Percentiles rank a stretch among this genome's conserved stretches.
phyloP scores from a whole-genome alignment of 1,140 invertebrate species.

The Trichonephila clavipes region DNA sequence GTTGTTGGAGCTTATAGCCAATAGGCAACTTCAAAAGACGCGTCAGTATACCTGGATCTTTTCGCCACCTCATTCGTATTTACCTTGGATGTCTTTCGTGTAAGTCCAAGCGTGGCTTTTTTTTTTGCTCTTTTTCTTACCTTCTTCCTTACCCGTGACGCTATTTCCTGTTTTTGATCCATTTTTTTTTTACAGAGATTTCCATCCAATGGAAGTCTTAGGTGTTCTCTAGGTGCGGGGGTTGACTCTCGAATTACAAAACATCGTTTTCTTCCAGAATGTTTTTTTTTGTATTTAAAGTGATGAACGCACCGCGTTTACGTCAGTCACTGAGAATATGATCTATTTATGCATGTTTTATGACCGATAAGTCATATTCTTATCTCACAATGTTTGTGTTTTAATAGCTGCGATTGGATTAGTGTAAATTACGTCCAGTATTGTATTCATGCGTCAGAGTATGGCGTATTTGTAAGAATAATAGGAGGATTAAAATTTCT shows the following conservation, averaged over 20 bases:
- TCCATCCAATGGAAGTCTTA: constrained; percentile 7
- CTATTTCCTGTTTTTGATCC: constrained; percentile 44
- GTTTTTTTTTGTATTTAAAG: neutral
- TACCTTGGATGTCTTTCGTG: neutral
- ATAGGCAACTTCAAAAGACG: neutral
- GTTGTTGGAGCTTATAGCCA: neutral
- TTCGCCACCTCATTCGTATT: constrained; percentile 21
- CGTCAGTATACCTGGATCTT: neutral
- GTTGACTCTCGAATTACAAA: constrained; percentile 28
- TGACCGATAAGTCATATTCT: neutral
- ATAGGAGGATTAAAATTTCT: no score
- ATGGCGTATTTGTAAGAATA: no score
- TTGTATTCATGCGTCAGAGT: no score
- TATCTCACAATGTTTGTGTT: neutral
- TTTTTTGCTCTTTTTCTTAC: neutral
- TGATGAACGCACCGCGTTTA: neutral
- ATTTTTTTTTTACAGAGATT: neutral
- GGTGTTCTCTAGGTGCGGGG: constrained; percentile 9
- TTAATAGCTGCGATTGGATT: neutral
- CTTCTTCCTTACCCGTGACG: constrained; percentile 51
- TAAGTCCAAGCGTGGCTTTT: neutral
- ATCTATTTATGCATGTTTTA: constrained; percentile 3
- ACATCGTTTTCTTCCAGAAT: neutral
- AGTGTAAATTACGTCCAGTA: neutral
- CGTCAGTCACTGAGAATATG: neutral